Percentiles rank a stretch among this genome's conserved stretches.
These are phyloP conservation scores for Montifringilla adamsi DNA, from an alignment of 2,113 vertebrate genomes.

Conservation along the genomic window DNA sequence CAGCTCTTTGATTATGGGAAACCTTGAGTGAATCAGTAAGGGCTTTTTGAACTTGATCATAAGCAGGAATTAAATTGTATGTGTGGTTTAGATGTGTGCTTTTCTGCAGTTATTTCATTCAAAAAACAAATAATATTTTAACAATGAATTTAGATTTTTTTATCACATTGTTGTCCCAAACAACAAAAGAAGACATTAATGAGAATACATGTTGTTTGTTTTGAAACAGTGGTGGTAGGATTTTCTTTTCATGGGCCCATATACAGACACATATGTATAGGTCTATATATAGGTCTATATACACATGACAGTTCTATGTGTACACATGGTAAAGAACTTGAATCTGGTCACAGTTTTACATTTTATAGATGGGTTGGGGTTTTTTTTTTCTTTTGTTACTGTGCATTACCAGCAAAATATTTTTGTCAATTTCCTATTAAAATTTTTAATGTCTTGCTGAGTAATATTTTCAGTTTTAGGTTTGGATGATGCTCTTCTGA, in stretches of 20 bases:
- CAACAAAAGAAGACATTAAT: background rate
- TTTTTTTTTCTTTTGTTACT: background rate
- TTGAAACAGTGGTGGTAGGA: background rate
- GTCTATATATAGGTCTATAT: background rate
- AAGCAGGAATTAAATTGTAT: background rate
- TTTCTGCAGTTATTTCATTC: background rate
- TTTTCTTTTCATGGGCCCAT: background rate
- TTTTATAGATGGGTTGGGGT: background rate
- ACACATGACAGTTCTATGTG: background rate
- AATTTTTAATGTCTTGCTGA: background rate
- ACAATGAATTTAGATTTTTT: background rate
- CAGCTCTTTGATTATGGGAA: background rate
- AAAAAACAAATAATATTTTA: background rate
- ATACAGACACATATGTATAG: background rate
- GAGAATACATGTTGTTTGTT: background rate
- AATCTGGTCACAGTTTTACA: background rate
- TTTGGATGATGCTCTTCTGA: background rate
- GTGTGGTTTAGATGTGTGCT: accelerated
- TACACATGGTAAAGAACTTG: background rate
- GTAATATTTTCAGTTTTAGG: background rate
- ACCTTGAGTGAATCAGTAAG: background rate
- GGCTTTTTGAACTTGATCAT: background rate
- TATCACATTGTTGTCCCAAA: accelerated
- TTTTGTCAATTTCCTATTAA: background rate
- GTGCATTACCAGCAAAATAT: background rate